Percentiles rank a stretch among this genome's conserved stretches.
Conservation (phyloP, 2,113 vertebrate species). For the Nyctereutes procyonoides region DNA sequence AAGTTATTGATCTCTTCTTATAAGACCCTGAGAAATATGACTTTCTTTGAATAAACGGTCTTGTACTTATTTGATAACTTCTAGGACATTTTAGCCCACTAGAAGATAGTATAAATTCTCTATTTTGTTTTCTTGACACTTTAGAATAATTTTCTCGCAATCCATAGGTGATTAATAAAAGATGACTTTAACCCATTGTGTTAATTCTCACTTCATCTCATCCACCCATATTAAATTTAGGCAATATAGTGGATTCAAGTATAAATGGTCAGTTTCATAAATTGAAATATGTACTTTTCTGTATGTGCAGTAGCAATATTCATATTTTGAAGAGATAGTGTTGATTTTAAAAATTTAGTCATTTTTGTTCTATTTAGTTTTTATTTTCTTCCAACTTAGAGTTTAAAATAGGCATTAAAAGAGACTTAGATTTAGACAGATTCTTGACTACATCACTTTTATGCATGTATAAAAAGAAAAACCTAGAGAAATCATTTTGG, state of each 20-base stretch:
- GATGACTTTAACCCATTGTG: conserved; percentile 12
- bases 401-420: neutral
- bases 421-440: neutral
- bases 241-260: neutral
- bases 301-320: neutral
- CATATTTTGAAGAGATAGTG: conserved; percentile 53
- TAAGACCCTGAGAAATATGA: conserved; percentile 62
- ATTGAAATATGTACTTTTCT: conserved; percentile 47
- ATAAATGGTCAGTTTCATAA: conserved; percentile 50
- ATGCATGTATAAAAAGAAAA: neutral
- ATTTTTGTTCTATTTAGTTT: conserved; percentile 36
- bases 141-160: neutral
- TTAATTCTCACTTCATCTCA: neutral
- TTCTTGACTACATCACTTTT: neutral
- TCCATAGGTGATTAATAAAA: conserved; percentile 8
- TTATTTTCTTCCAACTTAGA: conserved; percentile 29
- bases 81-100: conserved; percentile 53
- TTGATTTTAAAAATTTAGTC: conserved; percentile 35
- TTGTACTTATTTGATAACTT: conserved; percentile 67
- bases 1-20: conserved; percentile 61
- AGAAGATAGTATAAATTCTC: neutral
- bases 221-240: conserved; percentile 20
- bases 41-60: conserved; percentile 17
- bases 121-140: neutral
- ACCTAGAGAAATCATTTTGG: neutral